Percentiles rank a stretch among this genome's conserved stretches.
Evolutionary conservation across 37 sponge, comb jelly and placozoan genomes (phyloP).

Genomic region (Agelas oroides): DNA sequence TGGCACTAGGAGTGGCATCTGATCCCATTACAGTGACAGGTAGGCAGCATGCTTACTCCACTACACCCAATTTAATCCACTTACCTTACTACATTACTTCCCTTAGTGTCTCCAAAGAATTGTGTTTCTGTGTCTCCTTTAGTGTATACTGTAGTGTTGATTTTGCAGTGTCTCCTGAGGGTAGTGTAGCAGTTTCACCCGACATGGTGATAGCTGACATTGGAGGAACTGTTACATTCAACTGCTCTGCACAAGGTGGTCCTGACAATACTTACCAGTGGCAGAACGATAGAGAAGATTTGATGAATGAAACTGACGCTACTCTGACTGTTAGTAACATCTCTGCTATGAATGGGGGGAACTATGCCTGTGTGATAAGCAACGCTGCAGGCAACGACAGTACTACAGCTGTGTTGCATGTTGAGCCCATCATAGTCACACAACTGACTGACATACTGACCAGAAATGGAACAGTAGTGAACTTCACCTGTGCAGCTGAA

Average conservation of each 20-base stretch:
- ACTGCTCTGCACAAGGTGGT: constrained; percentile 61
- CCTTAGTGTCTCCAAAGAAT: too few relatives aligned
- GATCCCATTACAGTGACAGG: too few relatives aligned
- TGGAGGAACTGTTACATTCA: constrained; percentile 27
- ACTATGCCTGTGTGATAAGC: constrained; percentile 56
- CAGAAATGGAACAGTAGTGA: not conserved
- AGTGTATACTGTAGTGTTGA: too few relatives aligned
- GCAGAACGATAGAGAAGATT: not conserved
- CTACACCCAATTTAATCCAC: too few relatives aligned
- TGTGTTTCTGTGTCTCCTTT: too few relatives aligned
- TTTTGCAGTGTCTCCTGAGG: constrained; percentile 13
- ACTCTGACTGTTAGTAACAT: not conserved
- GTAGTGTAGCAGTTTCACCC: not conserved
- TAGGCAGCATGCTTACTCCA: too few relatives aligned
- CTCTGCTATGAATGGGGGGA: constrained; percentile 61
- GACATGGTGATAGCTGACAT: not conserved
- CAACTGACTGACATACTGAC: not conserved
- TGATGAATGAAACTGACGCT: not conserved
- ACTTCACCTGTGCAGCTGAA: constrained; percentile 53
- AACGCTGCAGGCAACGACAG: constrained; percentile 68
- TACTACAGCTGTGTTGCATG: not conserved
- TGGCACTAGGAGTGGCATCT: not conserved
- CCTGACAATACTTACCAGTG: constrained; percentile 53
- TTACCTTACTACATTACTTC: too few relatives aligned
- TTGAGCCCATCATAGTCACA: constrained; percentile 9